Evolutionary conservation across 2,797 vertebrate genomes (phyloP).

Genomic region (Hemitrygon akajei): DNA sequence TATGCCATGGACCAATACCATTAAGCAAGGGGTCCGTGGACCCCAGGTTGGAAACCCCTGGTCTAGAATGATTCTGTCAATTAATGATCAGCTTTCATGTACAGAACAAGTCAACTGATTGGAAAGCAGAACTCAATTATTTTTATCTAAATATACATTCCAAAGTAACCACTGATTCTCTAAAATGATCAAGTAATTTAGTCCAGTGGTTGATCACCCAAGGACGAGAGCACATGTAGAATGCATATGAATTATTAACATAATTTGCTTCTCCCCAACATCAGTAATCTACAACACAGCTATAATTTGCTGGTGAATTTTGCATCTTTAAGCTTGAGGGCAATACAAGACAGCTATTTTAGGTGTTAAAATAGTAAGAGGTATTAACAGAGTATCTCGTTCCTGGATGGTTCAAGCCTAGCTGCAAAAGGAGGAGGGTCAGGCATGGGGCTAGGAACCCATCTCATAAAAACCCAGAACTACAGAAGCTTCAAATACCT

Average conservation of each 20-base stretch:
- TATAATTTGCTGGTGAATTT: not conserved
- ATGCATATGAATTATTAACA: not conserved
- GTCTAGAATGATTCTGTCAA: not conserved
- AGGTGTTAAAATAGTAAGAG: not conserved
- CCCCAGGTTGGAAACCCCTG: too few relatives aligned
- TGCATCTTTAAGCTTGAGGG: not conserved
- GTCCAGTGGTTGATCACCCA: not conserved
- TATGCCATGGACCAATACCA: too few relatives aligned
- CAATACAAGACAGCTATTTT: not conserved
- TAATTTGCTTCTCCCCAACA: not conserved
- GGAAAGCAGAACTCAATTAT: not conserved
- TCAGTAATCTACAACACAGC: not conserved
- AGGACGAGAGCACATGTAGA: not conserved
- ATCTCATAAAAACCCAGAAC: too few relatives aligned
- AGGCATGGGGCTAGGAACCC: too few relatives aligned
- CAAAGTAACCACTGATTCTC: not conserved
- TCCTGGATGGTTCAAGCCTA: too few relatives aligned
- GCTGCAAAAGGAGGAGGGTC: too few relatives aligned
- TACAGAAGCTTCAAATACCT: too few relatives aligned
- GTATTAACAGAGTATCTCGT: too few relatives aligned
- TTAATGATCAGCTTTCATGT: not conserved
- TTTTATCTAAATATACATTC: not conserved
- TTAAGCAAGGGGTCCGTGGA: too few relatives aligned
- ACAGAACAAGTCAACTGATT: not conserved
- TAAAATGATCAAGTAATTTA: not conserved